These are phyloP conservation scores for Falco naumanni DNA, from an alignment of 2,797 vertebrate species.

Conservation along the genomic window DNA sequence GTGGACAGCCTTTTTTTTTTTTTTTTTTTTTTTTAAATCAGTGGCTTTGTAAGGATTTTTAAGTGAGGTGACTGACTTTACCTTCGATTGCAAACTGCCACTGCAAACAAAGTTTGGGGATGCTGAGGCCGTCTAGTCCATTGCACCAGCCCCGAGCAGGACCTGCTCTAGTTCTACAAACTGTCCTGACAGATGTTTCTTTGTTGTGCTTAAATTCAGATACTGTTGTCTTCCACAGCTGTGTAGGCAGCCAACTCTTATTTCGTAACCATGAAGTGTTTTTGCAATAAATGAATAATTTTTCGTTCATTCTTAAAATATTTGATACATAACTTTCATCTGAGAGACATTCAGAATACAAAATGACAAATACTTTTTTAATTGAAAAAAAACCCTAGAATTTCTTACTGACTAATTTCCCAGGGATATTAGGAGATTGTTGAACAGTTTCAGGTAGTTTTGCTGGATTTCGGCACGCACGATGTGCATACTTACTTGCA, in stretches of 20 bases:
- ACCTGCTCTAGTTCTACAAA: not conserved
- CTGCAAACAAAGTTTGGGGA: not conserved
- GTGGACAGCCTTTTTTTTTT: not conserved
- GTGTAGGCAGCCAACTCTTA: not conserved
- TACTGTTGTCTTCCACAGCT: not conserved
- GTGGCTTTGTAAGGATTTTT: not conserved
- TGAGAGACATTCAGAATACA: not conserved
- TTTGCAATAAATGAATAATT: not conserved
- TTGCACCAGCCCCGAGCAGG: not conserved
- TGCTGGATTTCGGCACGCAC: accelerated
- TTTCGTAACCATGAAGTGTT: not conserved
- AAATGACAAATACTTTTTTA: not conserved
- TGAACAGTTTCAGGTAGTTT: not conserved
- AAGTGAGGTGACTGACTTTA: not conserved
- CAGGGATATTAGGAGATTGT: not conserved
- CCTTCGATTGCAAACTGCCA: not conserved
- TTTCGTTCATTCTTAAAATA: not conserved
- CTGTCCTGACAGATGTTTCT: not conserved
- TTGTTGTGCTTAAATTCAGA: not conserved
- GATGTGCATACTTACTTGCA: not conserved
- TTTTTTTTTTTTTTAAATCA: not conserved
- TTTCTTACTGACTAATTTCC: not conserved
- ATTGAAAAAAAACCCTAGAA: not conserved
- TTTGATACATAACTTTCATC: not conserved
- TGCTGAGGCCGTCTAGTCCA: not conserved